Evolutionary conservation across 2,888 invertebrate genomes (phyloP).

Genomic region (Cetonia aurata): DNA sequence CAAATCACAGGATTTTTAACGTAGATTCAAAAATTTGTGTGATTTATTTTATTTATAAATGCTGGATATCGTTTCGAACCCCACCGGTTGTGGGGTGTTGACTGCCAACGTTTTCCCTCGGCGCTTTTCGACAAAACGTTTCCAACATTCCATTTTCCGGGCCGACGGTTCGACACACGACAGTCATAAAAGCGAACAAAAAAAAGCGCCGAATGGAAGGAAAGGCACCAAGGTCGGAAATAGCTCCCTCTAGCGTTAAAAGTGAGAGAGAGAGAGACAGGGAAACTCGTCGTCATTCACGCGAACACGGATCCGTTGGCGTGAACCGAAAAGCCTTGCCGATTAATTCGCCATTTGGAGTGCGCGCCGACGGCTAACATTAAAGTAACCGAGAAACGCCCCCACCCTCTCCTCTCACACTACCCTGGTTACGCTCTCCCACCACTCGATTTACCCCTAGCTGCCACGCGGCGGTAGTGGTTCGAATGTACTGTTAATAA

Average conservation of each 20-base stretch:
- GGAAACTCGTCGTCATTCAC: neutral
- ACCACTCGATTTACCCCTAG: too few species aligned
- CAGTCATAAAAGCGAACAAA: too few species aligned
- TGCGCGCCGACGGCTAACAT: conserved; percentile 44
- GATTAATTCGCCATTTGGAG: conserved; percentile 39
- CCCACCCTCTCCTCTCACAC: conserved; percentile 33
- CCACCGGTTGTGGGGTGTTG: too few species aligned
- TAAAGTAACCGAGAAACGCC: conserved; percentile 50
- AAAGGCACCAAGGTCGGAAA: too few species aligned
- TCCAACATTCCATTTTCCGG: conserved; percentile 6
- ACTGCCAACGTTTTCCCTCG: too few species aligned
- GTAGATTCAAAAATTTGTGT: too few species aligned
- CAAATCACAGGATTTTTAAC: too few species aligned
- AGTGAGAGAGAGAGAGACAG: neutral
- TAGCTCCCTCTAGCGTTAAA: neutral
- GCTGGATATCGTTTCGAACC: too few species aligned
- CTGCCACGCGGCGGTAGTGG: too few species aligned
- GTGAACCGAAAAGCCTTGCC: conserved; percentile 22
- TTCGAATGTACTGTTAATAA: conserved; percentile 60
- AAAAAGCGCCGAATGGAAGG: too few species aligned
- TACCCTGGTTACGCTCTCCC: too few species aligned
- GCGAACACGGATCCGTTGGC: neutral
- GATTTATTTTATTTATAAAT: too few species aligned
- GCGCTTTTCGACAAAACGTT: conserved; percentile 1
- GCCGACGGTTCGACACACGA: neutral